These are phyloP conservation scores for Heptranchias perlo DNA, from an alignment of 2,113 vertebrate genomes.

Conservation along the genomic window DNA sequence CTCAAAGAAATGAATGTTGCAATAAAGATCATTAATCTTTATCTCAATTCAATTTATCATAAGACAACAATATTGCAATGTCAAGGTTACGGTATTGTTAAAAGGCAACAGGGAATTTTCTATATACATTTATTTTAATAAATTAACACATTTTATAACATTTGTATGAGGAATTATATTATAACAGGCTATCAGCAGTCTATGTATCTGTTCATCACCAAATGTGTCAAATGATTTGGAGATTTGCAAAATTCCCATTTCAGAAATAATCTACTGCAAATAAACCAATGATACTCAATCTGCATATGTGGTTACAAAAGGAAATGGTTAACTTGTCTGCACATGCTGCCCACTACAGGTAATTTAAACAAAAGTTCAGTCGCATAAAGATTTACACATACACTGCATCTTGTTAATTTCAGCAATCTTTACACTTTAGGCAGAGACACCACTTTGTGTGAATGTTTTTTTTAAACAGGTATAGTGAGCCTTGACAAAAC, in stretches of 20 bases:
- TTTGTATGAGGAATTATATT: neutral
- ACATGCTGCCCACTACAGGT: neutral
- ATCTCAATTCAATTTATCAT: no score
- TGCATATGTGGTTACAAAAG: neutral
- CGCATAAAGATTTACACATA: neutral
- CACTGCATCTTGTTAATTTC: neutral
- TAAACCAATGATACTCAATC: neutral
- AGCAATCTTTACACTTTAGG: neutral
- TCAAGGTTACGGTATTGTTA: no score
- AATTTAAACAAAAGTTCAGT: constrained; percentile 1
- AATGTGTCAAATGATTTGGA: neutral
- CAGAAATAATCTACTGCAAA: neutral
- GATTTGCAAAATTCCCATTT: constrained; percentile 9
- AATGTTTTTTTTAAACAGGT: neutral
- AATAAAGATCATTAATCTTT: no score
- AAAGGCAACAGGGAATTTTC: no score
- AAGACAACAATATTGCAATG: no score
- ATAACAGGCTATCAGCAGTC: neutral
- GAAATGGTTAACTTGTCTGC: neutral
- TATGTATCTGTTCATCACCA: neutral
- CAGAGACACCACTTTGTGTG: neutral
- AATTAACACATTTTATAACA: no score
- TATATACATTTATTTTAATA: no score
- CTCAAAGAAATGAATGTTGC: neutral
- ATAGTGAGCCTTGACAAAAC: neutral